These are phyloP conservation scores for Tupaia tana DNA, from an alignment of 2,113 vertebrate genomes.

Conservation along the genomic window DNA sequence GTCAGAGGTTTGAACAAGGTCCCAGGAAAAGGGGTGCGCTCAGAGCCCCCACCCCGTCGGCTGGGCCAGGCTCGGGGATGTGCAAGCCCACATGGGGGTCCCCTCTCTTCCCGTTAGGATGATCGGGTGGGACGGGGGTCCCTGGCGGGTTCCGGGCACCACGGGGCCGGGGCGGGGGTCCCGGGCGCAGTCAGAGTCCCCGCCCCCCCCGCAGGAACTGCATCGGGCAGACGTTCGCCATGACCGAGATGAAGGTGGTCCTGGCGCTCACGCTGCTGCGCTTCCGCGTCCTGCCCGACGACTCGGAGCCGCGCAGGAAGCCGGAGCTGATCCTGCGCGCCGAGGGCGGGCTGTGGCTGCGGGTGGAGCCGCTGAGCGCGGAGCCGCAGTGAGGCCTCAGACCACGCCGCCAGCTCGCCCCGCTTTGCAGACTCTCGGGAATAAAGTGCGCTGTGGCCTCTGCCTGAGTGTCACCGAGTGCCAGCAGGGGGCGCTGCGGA, in stretches of 20 bases:
- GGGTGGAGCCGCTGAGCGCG: slow-evolving; percentile 81
- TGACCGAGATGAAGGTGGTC: slow-evolving; percentile 90
- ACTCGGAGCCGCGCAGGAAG: slow-evolving; percentile 79
- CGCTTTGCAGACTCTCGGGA: background rate
- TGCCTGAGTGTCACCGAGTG: background rate
- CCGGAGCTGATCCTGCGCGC: slow-evolving; percentile 88
- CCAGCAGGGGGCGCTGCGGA: background rate
- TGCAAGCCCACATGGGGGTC: background rate
- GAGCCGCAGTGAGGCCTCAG: fast-evolving
- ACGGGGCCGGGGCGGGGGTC: background rate
- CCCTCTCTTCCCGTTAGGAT: background rate
- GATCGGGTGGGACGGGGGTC: background rate
- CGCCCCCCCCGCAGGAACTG: slow-evolving; percentile 90
- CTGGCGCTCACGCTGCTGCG: slow-evolving; percentile 88
- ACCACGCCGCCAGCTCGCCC: too few relatives aligned
- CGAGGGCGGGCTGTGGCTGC: slow-evolving; percentile 89
- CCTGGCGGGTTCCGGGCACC: fast-evolving
- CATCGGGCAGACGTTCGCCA: slow-evolving; percentile 94
- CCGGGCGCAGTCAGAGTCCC: background rate
- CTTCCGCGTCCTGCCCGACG: slow-evolving; percentile 87
- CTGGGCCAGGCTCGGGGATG: slow-evolving; percentile 73
- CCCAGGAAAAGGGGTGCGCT: fast-evolving
- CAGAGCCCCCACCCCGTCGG: fast-evolving
- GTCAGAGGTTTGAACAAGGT: background rate
- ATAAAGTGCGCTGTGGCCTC: background rate